Evolutionary conservation across 2,888 invertebrate species (phyloP), one percentile per base, ranked within the genome.

Genomic region (Hydraecia micacea): DNA sequence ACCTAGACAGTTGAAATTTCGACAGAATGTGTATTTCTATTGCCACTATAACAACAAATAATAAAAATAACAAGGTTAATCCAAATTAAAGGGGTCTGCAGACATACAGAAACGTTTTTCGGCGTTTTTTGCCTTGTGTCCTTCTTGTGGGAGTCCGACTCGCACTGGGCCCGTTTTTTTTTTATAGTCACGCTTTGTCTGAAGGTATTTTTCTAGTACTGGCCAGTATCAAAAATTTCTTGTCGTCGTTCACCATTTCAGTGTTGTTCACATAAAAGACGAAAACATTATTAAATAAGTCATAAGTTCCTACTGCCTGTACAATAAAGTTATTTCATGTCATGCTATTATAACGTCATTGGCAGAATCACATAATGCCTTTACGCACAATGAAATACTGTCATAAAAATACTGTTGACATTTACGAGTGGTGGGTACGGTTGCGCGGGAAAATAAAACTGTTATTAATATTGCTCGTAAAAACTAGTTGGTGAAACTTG

Each of bases 331-430:
- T 79, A 72, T 71, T 71, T 83, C 75, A 80, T 83, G 79, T 75
- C 69, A 49, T 13, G n/a, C 71, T 76, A 69, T 79, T 84, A 77
- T 32, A 62, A 72, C 80, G 83, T 86, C 86, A 85, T 83, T 80
- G 84, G 85, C 85, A 86, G 86, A 86, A 85, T 83, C 75, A 73
- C 52, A 66, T 71, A 85, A 83, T 83, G 73, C 84, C 85, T 85
- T 81, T 80, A 75, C 84, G 80, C 84, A 71, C 84, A 80, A 86
- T 85, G 83, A 86, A 85, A 86, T 86, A 77, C 73, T 83, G 84
- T 71, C 84, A 80, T 85, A 85, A 85, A 85, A 83, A 83, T 73
- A 76, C 69, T 83, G 80, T 85, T 86, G 86, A 86, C 85, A 72
- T 86, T 85, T 85, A 85, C 80, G 84, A 83, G 83, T 85, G 69